These are phyloP conservation scores for Linyphia triangularis DNA, from an alignment of 2,888 invertebrate genomes.

Conservation along the genomic window DNA sequence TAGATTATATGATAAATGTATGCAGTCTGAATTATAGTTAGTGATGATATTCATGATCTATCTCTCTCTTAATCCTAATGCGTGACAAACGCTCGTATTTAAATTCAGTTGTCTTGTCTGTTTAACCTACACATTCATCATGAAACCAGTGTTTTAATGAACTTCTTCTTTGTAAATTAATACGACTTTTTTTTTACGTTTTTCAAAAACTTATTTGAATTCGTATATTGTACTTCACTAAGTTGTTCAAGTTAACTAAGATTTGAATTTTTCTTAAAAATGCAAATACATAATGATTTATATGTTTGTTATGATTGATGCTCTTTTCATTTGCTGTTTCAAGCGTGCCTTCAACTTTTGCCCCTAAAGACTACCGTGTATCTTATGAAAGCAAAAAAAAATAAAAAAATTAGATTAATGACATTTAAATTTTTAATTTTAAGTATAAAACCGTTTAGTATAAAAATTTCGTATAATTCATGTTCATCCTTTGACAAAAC, in stretches of 20 bases:
- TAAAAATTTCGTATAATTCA: too few relatives aligned
- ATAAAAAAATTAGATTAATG: too few relatives aligned
- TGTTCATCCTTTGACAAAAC: too few relatives aligned
- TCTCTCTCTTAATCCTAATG: not conserved
- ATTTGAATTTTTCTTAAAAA: too few relatives aligned
- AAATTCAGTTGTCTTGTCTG: not conserved
- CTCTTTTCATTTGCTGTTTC: too few relatives aligned
- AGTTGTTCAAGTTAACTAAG: not conserved
- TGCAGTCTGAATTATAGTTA: not conserved
- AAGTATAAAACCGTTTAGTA: too few relatives aligned
- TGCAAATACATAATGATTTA: too few relatives aligned
- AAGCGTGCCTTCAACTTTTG: too few relatives aligned
- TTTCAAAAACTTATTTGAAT: not conserved
- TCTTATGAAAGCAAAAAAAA: too few relatives aligned
- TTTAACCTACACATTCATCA: not conserved
- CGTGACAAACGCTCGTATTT: not conserved
- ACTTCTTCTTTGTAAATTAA: not conserved
- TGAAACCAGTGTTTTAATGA: not conserved
- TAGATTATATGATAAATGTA: conserved; percentile 22
- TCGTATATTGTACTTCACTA: not conserved
- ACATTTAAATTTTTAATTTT: too few relatives aligned
- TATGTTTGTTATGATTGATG: too few relatives aligned
- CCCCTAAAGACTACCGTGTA: too few relatives aligned
- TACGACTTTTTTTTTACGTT: not conserved
- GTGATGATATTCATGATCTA: not conserved